Percentiles rank a stretch among this genome's conserved stretches.
Conservation (phyloP, 1,140 invertebrate species). For the Uloborus diversus region DNA sequence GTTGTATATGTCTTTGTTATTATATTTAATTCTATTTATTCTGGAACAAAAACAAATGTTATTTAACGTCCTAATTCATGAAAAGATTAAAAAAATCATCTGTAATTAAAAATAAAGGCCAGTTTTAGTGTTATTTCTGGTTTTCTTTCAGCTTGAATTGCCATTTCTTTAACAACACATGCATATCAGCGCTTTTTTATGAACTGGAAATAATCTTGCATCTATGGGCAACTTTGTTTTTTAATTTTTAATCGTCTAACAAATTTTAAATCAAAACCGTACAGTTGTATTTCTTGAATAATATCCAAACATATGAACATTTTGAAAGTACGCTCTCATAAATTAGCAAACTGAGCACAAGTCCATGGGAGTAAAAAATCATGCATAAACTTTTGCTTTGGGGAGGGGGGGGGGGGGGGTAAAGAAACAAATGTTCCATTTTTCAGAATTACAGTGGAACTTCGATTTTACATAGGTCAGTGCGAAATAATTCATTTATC, state of each 20-base stretch:
- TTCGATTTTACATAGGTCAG: no score
- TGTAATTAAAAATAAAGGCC: slow-evolving; percentile 57
- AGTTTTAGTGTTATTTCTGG: slow-evolving; percentile 57
- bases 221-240: not conserved
- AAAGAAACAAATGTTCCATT: no score
- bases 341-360: no score
- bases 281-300: not conserved
- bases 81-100: slow-evolving; percentile 19
- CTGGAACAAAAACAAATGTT: slow-evolving; percentile 52
- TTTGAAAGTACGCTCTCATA: no score
- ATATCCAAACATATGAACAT: not conserved
- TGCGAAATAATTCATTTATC: no score
- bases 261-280: not conserved
- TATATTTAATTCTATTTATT: slow-evolving; percentile 58
- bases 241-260: not conserved
- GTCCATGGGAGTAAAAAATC: no score
- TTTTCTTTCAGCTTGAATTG: not conserved
- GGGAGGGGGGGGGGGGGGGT: no score
- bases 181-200: not conserved
- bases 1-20: slow-evolving; percentile 56
- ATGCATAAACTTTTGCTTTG: no score
- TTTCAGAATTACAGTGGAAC: no score
- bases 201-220: not conserved
- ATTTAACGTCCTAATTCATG: slow-evolving; percentile 47
- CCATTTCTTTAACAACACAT: not conserved